phyloP scores from a whole-genome alignment of 2,113 vertebrate species.

The Bucco capensis region DNA sequence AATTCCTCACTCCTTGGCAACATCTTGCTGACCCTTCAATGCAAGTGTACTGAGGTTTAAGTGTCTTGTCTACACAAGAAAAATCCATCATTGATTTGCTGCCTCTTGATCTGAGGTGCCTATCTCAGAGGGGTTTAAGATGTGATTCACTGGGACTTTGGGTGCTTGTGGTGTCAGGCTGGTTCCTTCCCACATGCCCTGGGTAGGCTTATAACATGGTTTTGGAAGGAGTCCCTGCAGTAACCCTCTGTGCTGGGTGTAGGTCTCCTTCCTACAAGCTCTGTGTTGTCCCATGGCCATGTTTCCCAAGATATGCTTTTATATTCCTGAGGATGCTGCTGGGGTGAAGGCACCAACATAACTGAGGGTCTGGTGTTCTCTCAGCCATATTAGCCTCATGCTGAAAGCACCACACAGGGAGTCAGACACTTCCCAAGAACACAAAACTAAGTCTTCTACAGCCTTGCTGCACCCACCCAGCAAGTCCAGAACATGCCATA shows the following conservation, averaged over 20 bases:
- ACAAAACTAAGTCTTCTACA: neutral
- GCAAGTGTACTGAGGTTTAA: neutral
- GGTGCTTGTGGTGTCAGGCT: neutral
- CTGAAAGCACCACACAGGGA: neutral
- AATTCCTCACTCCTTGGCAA: neutral
- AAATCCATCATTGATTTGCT: neutral
- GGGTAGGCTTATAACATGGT: neutral
- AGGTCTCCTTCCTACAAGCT: neutral
- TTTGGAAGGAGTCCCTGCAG: neutral
- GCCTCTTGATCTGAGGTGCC: neutral
- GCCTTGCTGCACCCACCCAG: neutral
- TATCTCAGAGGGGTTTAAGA: neutral
- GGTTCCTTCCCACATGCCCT: neutral
- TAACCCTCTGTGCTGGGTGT: neutral
- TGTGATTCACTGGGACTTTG: too few relatives aligned
- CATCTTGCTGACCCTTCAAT: neutral
- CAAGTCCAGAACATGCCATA: neutral
- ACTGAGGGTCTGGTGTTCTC: neutral
- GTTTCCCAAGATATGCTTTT: neutral
- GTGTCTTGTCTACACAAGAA: neutral
- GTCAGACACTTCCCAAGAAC: neutral
- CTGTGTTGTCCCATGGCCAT: accelerated
- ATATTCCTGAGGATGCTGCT: neutral
- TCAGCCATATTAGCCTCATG: accelerated
- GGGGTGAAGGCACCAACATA: neutral